phyloP scores from a whole-genome alignment of 2,113 vertebrate genomes.

The Misgurnus mizolepis region DNA sequence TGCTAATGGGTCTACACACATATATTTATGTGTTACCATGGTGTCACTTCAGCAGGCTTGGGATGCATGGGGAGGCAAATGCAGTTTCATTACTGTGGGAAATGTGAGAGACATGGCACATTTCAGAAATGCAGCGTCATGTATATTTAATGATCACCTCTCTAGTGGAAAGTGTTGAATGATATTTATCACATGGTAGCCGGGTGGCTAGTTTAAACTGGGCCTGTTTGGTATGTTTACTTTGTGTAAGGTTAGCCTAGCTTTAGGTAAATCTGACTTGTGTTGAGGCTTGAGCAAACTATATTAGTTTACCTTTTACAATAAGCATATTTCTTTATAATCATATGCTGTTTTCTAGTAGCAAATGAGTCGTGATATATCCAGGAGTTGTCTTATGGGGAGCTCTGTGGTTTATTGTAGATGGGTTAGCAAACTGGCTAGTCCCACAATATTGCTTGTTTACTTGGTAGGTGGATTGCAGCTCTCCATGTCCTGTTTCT shows the following conservation, averaged over 20 bases:
- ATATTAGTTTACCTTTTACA: background rate
- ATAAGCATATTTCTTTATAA: background rate
- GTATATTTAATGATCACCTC: conserved; percentile 36
- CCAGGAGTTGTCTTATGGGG: conserved; percentile 27
- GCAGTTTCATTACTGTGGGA: conserved; percentile 35
- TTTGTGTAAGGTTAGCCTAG: too few species aligned
- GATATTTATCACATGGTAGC: background rate
- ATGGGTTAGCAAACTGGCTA: conserved; percentile 74
- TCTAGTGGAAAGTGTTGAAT: conserved; percentile 18
- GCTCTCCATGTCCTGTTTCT: conserved; percentile 61
- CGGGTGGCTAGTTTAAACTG: background rate
- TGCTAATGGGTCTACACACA: conserved; percentile 69
- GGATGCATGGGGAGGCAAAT: conserved; percentile 36
- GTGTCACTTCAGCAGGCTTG: conserved; percentile 32
- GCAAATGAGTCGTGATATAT: background rate
- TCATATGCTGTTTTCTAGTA: background rate
- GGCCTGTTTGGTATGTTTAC: background rate
- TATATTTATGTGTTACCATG: conserved; percentile 54
- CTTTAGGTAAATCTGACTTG: too few species aligned
- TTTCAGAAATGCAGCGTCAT: conserved; percentile 24
- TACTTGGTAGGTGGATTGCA: conserved; percentile 49
- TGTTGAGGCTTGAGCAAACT: too few species aligned
- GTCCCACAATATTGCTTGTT: conserved; percentile 70
- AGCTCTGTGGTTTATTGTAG: conserved; percentile 61
- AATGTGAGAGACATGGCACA: conserved; percentile 41